Base-by-base conservation (phyloP, 64 coral and sea anemone species). In the Anthopleura sola region DNA sequence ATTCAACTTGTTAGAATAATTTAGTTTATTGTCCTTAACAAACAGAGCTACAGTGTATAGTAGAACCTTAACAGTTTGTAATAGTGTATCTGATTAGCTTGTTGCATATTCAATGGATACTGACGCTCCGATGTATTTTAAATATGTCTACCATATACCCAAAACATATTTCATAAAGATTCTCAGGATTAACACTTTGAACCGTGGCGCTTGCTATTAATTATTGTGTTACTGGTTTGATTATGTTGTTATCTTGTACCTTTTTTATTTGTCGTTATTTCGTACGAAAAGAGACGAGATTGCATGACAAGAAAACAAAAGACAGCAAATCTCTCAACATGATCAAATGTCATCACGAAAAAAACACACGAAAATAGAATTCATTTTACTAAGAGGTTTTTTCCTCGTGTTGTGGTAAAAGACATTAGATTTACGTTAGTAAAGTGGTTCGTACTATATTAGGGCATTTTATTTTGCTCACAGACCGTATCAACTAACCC, bases 401-500 rank as follows among this genome's bases (percentile, higher is more conserved):
- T 71, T 71, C 14, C 66, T 36, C 26, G n/a, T 32, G 29, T 32
- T 71, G 13, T 71, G 10, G 66, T 32, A 28, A n/a, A 66, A 71
- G 66, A n/a, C 66, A 71, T 71, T 69, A 34, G 6, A 34, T 71
- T 32, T 71, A 71, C 66, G 31, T 12, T 32, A 71, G 66, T 34
- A 16, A 15, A 79, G 37, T 40, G 38, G 38, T 20, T 48, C 2
- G 36, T 79, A 79, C 76, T 79, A 79, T 79, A 79, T 79, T 44
- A 44, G 76, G 76, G 24, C 76, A 79, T 79, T 15, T 44, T 79
- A 79, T 79, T 48, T 2, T 44, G 19, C 24, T 44, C 37, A 38
- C 44, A 79, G 76, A 79, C 76, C 76, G 76, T 79, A 71, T 79
- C 44, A 15, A 1, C 15, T 44, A 79, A 26, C 76, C 44, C 37